phyloP scores from a whole-genome alignment of 1,140 invertebrate species.

The Lepidotrigona ventralis region DNA sequence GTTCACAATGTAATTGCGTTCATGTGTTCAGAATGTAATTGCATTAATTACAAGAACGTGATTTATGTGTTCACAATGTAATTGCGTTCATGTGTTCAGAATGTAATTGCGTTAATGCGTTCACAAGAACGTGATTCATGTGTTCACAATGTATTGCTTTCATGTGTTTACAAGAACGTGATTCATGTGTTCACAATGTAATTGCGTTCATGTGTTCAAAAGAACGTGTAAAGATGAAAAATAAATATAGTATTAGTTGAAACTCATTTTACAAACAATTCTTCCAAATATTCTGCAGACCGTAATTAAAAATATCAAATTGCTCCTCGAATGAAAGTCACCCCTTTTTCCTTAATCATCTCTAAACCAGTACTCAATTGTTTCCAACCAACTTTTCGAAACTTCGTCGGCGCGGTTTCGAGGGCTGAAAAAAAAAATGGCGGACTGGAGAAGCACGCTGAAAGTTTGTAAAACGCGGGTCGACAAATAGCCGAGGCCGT shows the following conservation, averaged over 20 bases:
- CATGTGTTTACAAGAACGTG: neutral
- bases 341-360: neutral
- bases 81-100: no score
- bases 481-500: neutral
- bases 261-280: neutral
- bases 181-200: no score
- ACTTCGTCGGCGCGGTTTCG: neutral
- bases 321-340: neutral
- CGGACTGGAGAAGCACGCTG: neutral
- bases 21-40: no score
- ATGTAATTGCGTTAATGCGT: no score
- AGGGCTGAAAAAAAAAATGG: neutral
- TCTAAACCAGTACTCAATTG: neutral
- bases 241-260: neutral
- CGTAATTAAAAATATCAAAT: neutral
- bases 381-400: slow-evolving; percentile 7
- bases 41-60: no score
- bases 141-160: no score
- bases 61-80: no score
- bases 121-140: no score
- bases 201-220: no score
- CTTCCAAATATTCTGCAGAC: no score
- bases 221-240: neutral
- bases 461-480: slow-evolving; percentile 38
- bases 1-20: no score